phyloP scores from a whole-genome alignment of 2,113 vertebrate species.

The Pomatostomus ruficeps region DNA sequence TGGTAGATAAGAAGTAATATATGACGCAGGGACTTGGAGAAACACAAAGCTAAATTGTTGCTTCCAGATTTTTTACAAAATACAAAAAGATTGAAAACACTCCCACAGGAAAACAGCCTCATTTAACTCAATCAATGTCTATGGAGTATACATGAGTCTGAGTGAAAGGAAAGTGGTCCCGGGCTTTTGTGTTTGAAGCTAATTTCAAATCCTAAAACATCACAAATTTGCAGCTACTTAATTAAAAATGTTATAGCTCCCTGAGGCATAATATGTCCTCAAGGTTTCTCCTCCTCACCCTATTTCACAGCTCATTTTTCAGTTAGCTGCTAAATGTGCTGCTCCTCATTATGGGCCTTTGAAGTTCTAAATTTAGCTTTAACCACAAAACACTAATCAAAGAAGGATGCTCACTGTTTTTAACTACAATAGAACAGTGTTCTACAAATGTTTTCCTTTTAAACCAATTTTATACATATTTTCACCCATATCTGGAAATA shows the following conservation, averaged over 20 bases:
- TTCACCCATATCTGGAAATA: background rate
- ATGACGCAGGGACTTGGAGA: background rate
- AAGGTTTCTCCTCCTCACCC: conserved; percentile 37
- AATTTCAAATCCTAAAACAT: conserved; percentile 24
- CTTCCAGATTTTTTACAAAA: background rate
- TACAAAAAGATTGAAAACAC: background rate
- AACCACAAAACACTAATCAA: conserved; percentile 54
- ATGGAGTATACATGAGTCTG: background rate
- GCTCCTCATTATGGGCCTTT: conserved; percentile 50
- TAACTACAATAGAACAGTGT: background rate
- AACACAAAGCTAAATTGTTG: background rate
- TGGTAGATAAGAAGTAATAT: background rate
- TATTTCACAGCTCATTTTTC: conserved; percentile 65
- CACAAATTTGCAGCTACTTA: conserved; percentile 62
- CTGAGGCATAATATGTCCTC: conserved; percentile 34
- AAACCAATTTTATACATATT: background rate
- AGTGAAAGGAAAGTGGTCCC: background rate
- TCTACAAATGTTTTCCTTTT: conserved; percentile 21
- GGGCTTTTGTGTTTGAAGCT: background rate
- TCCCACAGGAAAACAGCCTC: background rate
- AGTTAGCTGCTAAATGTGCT: conserved; percentile 47
- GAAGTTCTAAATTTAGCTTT: conserved; percentile 57
- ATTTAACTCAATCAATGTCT: background rate
- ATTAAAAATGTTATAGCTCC: conserved; percentile 58
- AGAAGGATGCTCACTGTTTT: background rate